Percentiles rank a stretch among this genome's conserved stretches.
These are phyloP conservation scores for Pristionchus maxplancki DNA, from an alignment of 2,888 invertebrate genomes.

Conservation along the genomic window DNA sequence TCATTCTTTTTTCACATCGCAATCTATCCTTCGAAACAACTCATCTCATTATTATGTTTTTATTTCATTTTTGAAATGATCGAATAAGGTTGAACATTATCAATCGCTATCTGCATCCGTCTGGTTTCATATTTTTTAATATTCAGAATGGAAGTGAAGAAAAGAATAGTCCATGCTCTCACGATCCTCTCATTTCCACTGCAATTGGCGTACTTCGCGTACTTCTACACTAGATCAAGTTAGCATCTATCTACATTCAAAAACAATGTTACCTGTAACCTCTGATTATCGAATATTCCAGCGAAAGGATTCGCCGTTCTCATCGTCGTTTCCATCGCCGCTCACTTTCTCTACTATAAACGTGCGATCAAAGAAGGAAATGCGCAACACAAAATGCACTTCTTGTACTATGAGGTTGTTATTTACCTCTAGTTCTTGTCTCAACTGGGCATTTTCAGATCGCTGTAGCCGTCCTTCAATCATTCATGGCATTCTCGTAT, in stretches of 20 bases:
- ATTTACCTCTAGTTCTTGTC: background rate
- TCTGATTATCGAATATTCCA: background rate
- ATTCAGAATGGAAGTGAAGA: too few species aligned
- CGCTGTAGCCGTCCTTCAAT: background rate
- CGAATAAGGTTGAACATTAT: too few species aligned
- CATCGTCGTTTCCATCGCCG: background rate
- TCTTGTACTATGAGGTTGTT: background rate
- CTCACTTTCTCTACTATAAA: background rate
- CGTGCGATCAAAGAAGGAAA: constrained; percentile 1
- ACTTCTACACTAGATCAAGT: background rate
- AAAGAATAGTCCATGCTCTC: too few species aligned
- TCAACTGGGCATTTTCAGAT: background rate
- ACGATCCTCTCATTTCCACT: background rate
- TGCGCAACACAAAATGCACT: background rate
- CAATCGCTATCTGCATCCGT: too few species aligned
- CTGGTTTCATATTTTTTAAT: too few species aligned
- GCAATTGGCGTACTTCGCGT: background rate
- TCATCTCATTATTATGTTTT: too few species aligned
- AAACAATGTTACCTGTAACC: background rate
- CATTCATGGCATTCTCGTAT: background rate
- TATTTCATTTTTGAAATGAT: too few species aligned
- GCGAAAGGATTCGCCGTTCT: background rate
- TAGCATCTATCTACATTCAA: background rate
- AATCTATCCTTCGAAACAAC: too few species aligned
- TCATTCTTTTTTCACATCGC: too few species aligned